These are phyloP conservation scores for Alviniconcha marisindica DNA, from an alignment of 1,140 invertebrate species.

Conservation along the genomic window DNA sequence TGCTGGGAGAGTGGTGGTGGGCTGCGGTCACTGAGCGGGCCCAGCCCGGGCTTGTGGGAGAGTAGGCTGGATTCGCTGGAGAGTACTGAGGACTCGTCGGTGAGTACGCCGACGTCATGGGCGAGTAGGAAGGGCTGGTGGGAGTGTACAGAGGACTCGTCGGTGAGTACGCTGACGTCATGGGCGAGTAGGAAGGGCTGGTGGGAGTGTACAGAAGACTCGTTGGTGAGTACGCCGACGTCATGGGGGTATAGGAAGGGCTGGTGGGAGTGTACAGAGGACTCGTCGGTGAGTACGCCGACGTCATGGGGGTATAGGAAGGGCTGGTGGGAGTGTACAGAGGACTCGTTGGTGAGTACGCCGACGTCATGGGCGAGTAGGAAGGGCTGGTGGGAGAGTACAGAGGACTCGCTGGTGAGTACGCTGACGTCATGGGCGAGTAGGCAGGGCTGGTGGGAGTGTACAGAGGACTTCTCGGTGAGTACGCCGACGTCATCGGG, in stretches of 20 bases:
- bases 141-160: constrained; percentile 84
- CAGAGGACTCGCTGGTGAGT: constrained; percentile 78
- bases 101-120: constrained; percentile 85
- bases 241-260: constrained; percentile 79
- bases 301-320: constrained; percentile 78
- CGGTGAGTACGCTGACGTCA: constrained; percentile 80
- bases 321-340: constrained; percentile 67
- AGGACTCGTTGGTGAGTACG: constrained; percentile 80
- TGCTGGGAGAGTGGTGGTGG: constrained; percentile 78
- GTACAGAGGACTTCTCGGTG: constrained; percentile 74
- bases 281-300: constrained; percentile 69
- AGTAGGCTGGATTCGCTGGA: constrained; percentile 75
- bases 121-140: constrained; percentile 84
- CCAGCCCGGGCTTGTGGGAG: constrained; percentile 80
- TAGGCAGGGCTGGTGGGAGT: constrained; percentile 75
- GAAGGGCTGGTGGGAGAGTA: constrained; percentile 30
- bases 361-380: constrained; percentile 76
- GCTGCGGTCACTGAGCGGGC: constrained; percentile 76
- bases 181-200: constrained; percentile 79
- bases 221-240: constrained; percentile 84
- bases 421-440: constrained; percentile 84
- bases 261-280: constrained; percentile 85
- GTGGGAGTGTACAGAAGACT: constrained; percentile 84
- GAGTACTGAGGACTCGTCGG: constrained; percentile 85
- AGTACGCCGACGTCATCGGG: constrained; percentile 82